A percentile compares a stretch with the other conserved stretches of the same genome.
These are phyloP conservation scores for Bombus consobrinus DNA, from an alignment of 1,140 invertebrate genomes.

Conservation along the genomic window DNA sequence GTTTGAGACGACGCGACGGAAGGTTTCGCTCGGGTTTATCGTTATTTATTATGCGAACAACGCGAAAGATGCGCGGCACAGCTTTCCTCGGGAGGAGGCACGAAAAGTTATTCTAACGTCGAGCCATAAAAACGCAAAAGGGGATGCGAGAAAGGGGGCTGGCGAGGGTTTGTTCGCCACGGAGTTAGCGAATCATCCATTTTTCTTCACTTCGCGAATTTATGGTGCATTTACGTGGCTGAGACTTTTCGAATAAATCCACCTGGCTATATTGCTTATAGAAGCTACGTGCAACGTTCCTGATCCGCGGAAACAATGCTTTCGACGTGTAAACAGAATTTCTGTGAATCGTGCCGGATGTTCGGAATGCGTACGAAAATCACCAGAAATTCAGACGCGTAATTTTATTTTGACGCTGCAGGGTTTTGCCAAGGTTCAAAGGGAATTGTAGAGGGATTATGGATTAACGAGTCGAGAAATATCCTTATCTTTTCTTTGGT, in stretches of 20 bases:
- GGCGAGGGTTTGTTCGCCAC: neutral
- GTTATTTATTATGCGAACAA: constrained; percentile 23
- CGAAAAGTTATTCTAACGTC: neutral
- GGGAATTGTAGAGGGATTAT: too few species aligned
- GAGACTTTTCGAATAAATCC: constrained; percentile 22
- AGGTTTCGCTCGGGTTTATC: neutral
- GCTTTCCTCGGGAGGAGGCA: neutral
- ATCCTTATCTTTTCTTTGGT: too few species aligned
- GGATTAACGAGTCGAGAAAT: too few species aligned
- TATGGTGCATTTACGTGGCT: constrained; percentile 12
- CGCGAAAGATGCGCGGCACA: neutral
- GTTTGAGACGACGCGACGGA: neutral
- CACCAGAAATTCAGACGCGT: neutral
- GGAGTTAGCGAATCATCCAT: constrained; percentile 11
- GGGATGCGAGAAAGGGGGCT: neutral
- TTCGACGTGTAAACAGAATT: constrained; percentile 16
- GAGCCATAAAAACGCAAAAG: constrained; percentile 5
- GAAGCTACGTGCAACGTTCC: too few species aligned
- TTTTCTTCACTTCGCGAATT: constrained; percentile 37
- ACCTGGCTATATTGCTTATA: neutral
- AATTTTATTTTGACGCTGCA: neutral
- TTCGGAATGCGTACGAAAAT: too few species aligned
- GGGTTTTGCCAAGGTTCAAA: too few species aligned
- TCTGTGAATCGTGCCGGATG: too few species aligned
- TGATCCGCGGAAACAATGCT: constrained; percentile 4